Percentiles rank a stretch among this genome's conserved stretches.
Conservation (phyloP, 2,888 invertebrate species). For the Ennomos erosarius region DNA sequence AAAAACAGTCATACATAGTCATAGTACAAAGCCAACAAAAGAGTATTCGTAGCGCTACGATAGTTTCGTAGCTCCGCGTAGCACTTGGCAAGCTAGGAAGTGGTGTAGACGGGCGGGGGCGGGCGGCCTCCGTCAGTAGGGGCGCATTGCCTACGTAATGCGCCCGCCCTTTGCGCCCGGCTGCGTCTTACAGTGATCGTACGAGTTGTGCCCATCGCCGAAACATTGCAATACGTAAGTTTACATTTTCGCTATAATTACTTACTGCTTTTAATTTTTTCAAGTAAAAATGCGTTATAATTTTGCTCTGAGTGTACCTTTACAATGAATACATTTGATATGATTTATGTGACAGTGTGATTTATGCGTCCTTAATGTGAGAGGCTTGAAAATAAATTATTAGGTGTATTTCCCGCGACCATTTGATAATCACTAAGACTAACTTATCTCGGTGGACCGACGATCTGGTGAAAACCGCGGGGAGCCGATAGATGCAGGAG, state of each 20-base stretch:
- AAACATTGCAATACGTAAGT: slow-evolving; percentile 33
- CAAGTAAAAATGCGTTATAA: not conserved
- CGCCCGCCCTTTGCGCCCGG: slow-evolving; percentile 51
- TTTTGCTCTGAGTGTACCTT: too few species aligned
- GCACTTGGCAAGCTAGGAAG: slow-evolving; percentile 46
- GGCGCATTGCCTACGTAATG: slow-evolving; percentile 70
- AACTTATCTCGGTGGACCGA: too few species aligned
- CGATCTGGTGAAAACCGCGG: too few species aligned
- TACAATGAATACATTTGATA: too few species aligned
- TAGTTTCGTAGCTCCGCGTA: slow-evolving; percentile 43
- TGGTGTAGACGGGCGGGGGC: slow-evolving; percentile 47
- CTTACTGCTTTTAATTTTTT: not conserved
- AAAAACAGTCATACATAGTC: too few species aligned
- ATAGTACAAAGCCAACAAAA: too few species aligned
- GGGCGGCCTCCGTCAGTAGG: slow-evolving; percentile 63
- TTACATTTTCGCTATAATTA: not conserved
- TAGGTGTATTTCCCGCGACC: too few species aligned
- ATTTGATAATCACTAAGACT: too few species aligned
- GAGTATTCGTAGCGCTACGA: slow-evolving; percentile 18
- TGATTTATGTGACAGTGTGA: slow-evolving; percentile 18
- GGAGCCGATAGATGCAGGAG: too few species aligned
- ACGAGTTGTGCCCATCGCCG: slow-evolving; percentile 39
- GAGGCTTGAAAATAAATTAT: not conserved
- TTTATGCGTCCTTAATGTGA: slow-evolving; percentile 10
- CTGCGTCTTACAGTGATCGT: slow-evolving; percentile 41